Base-by-base conservation (phyloP, 2,113 vertebrate species). In the Perca fluviatilis region DNA sequence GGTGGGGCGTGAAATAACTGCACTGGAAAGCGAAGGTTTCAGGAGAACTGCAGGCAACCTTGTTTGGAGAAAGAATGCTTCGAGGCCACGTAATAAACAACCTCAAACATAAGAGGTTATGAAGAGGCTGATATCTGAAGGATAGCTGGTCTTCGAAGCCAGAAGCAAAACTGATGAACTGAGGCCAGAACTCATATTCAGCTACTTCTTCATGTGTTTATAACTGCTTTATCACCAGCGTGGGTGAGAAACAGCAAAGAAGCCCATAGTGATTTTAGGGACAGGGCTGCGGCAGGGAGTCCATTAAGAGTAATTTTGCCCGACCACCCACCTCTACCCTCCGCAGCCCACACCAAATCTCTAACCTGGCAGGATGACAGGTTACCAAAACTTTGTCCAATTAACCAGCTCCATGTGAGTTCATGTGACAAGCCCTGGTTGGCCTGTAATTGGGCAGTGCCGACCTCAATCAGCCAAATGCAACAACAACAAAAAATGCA, bases 351-450 rank as follows among this genome's bases (percentile, higher is more conserved):
- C 14, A 0, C 60, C 27, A 64, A 77, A 58, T 65, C 83, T 82
- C 81, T 53, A 79, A 86, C 88, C 83, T 89, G 87, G 77, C 85
- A 85, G 70, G 47, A 81, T 86, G 89, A 89, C 89, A 78, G 82
- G 50, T 74, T 77, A 79, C 86, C 74, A 54, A 85, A 89, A 87
- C 75, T 62, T 77, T 72, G 49, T 89, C 91, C 84, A 92, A 88
- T 91, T 86, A 89, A 84, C 82, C 50, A 82, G 76, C 71, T 65
- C 63, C 84, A 46, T 78, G 63, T 56, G 77, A 85, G 62, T 65
- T 61, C 76, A 80, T 80, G 87, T 87, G 83, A 89, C 79, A 54
- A 64, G 63, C 63, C 49, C 53, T 25, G 71, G 53, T 75, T 60
- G 77, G 77, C 65, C 72, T 79, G 64, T 92, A 89, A 89, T 91